Evolutionary conservation across 64 coral and sea anemone species (phyloP), one percentile per base, ranked within the genome.

Genomic region (Montipora capricornis): DNA sequence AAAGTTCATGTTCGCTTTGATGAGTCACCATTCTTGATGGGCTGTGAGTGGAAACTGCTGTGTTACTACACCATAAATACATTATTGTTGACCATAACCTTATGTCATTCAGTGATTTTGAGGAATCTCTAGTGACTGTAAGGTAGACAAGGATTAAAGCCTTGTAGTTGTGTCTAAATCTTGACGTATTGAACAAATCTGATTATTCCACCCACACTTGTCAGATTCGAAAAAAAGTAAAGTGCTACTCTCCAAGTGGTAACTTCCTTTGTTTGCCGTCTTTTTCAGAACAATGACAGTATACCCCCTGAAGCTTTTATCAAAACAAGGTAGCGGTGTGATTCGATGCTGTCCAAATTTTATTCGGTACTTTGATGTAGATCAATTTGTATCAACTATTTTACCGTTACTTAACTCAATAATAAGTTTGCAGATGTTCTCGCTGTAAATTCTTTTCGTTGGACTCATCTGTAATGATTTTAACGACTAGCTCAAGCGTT

Each of bases 301-400:
- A 86, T 86, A 49, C 82, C 82, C 1, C 82, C 64, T 69, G 61
- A 85, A 44, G 82, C 82, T 16, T 85, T 85, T 70, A 58, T 70
- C 6, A 68, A 85, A 70, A 49, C 24, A 85, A 5, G 15, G 16
- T 49, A 70, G 82, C 7, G 13, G 14, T 19, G 10, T 0, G 19
- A 20, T n/a, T 6, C 14, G 19, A 22, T 20, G 68, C 4, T 64
- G 20, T 71, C 68, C 2, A 71, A 24, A 19, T 20, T 71, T 71
- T 24, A 71, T n/a, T 71, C 5, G 5, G 4, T 71, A 71, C 14
- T 20, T 24, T 15, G 19, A 71, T 20, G 20, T 20, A 20, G 68
- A 20, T 20, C 20, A 71, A 71, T 20, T 71, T 71, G 20, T 71
- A 71, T 19, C 20, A 71, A n/a, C 68, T 67, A 15, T 71, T 71